A percentile compares a stretch with the other conserved stretches of the same genome.
Conservation (phyloP, 2,888 invertebrate species). For the Leptopilina syphax region DNA sequence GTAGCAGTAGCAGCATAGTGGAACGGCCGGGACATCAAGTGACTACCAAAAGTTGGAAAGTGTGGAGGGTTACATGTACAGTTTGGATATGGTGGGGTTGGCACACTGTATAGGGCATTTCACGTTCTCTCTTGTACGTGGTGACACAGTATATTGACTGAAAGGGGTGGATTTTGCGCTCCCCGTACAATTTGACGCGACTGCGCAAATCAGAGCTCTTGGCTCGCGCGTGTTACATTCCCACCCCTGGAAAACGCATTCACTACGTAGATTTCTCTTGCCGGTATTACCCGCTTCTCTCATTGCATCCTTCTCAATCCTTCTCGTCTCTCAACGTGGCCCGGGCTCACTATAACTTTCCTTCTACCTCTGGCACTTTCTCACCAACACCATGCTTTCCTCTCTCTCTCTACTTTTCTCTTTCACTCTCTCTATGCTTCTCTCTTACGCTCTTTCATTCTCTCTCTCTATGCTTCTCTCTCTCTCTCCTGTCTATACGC, state of each 20-base stretch:
- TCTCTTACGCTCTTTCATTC: not conserved
- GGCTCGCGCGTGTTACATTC: conserved; percentile 67
- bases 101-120: conserved; percentile 19
- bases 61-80: not conserved
- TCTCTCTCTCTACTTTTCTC: too few species aligned
- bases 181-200: conserved; percentile 76
- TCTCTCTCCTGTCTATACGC: too few species aligned
- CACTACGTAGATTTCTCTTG: conserved; percentile 65
- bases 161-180: conserved; percentile 73
- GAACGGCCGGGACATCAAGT: conserved; percentile 8
- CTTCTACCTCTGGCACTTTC: conserved; percentile 18
- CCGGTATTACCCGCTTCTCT: conserved; percentile 69
- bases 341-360: conserved; percentile 41
- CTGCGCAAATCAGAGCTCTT: conserved; percentile 77
- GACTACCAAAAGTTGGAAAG: not conserved
- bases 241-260: conserved; percentile 56
- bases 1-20: not conserved
- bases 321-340: conserved; percentile 41
- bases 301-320: conserved; percentile 25
- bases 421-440: not conserved
- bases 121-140: conserved; percentile 35
- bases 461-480: too few species aligned
- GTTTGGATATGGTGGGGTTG: not conserved
- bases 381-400: conserved; percentile 6
- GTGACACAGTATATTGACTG: conserved; percentile 72